These are phyloP conservation scores for Wiebesia pumilae DNA, from an alignment of 1,140 invertebrate genomes.

Conservation along the genomic window DNA sequence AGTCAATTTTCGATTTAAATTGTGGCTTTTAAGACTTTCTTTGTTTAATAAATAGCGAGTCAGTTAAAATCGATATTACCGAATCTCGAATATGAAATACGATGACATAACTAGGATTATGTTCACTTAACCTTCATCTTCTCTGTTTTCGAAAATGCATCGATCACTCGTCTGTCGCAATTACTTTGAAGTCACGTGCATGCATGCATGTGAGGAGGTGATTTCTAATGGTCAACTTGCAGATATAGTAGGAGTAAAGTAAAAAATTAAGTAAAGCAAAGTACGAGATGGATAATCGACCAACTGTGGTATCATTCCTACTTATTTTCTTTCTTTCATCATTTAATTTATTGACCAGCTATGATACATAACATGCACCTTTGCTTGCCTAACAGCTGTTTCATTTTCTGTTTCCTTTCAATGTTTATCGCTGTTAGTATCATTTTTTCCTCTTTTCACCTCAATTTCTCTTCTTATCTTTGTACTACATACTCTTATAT, in stretches of 20 bases:
- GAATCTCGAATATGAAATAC: background rate
- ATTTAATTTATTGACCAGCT: background rate
- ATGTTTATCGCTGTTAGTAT: background rate
- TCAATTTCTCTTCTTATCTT: too few relatives aligned
- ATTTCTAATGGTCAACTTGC: background rate
- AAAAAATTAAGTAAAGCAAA: background rate
- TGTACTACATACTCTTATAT: too few relatives aligned
- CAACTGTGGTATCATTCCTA: background rate
- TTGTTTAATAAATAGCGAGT: background rate
- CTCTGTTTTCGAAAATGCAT: slow-evolving; percentile 12
- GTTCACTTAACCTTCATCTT: background rate
- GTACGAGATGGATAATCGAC: slow-evolving; percentile 9
- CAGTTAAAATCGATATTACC: background rate
- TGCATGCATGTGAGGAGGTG: background rate
- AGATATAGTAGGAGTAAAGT: background rate
- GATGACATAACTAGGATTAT: background rate
- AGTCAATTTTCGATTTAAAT: too few relatives aligned
- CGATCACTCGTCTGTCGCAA: slow-evolving; percentile 13
- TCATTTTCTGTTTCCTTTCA: background rate
- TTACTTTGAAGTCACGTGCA: background rate
- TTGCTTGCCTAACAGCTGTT: background rate
- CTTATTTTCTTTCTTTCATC: background rate
- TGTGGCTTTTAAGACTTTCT: background rate
- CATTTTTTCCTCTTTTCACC: too few relatives aligned
- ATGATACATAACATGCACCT: background rate